phyloP scores from a whole-genome alignment of 2,888 invertebrate species.

The Ophioninae sp. region DNA sequence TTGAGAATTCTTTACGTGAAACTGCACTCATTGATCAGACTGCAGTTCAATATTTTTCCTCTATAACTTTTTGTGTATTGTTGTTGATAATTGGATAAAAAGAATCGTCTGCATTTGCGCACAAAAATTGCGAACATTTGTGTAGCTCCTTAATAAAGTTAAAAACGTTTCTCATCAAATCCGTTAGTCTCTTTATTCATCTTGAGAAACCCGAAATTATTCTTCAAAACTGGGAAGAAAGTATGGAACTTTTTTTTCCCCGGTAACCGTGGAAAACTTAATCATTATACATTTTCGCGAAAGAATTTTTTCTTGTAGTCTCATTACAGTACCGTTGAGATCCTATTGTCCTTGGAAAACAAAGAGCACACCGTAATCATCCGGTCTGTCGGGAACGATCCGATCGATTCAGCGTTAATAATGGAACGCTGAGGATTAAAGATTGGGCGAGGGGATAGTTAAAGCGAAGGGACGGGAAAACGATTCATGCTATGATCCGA shows the following conservation, averaged over 20 bases:
- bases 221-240: neutral
- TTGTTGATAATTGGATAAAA: too few relatives aligned
- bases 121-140: too few relatives aligned
- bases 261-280: neutral
- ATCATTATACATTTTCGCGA: neutral
- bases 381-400: conserved; percentile 23
- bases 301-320: neutral
- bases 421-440: conserved; percentile 37
- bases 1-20: too few relatives aligned
- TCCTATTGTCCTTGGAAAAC: conserved; percentile 18
- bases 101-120: too few relatives aligned
- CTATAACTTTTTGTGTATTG: too few relatives aligned
- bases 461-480: neutral
- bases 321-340: neutral
- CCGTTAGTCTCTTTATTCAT: neutral
- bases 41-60: too few relatives aligned
- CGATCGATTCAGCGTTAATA: conserved; percentile 49
- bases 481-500: conserved; percentile 42
- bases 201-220: neutral
- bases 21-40: too few relatives aligned
- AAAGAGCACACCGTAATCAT: conserved; percentile 4
- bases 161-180: too few relatives aligned
- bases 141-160: too few relatives aligned
- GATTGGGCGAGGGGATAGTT: neutral
- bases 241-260: neutral